Evolutionary conservation across 1,140 invertebrate species (phyloP).

Genomic region (Polyergus mexicanus): DNA sequence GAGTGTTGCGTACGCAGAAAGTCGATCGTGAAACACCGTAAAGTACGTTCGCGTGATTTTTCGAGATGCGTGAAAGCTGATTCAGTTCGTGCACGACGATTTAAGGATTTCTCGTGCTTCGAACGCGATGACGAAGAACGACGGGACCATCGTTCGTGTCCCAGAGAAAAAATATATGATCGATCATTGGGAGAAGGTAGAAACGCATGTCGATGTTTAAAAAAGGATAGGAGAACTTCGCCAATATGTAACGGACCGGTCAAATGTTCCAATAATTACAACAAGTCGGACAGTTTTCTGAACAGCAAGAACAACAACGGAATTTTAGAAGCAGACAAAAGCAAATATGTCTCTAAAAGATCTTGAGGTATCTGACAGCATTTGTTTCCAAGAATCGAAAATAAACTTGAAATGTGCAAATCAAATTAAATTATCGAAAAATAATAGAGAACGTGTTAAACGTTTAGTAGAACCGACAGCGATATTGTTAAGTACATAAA

Average conservation of each 20-base stretch:
- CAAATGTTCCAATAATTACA: slow-evolving; percentile 11
- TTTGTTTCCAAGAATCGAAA: slow-evolving; percentile 13
- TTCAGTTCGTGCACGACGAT: background rate
- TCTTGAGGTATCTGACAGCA: background rate
- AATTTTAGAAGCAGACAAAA: background rate
- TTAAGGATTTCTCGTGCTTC: background rate
- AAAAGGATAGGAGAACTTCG: background rate
- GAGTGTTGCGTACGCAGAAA: slow-evolving; percentile 26
- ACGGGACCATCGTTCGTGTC: background rate
- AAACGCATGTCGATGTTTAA: background rate
- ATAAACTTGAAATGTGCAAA: background rate
- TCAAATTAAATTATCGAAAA: background rate
- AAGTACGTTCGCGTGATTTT: background rate
- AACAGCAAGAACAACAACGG: background rate
- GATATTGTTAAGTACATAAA: background rate
- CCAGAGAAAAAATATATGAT: background rate
- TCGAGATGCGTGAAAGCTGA: background rate
- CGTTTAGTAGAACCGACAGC: background rate
- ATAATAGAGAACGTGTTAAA: background rate
- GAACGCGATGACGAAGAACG: background rate
- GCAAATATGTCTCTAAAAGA: slow-evolving; percentile 1
- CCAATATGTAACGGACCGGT: background rate
- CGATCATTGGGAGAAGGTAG: background rate
- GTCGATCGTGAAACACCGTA: background rate
- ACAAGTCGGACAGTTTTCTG: background rate